Evolutionary conservation across 2,797 vertebrate genomes (phyloP).

Genomic region (Coendou prehensilis): DNA sequence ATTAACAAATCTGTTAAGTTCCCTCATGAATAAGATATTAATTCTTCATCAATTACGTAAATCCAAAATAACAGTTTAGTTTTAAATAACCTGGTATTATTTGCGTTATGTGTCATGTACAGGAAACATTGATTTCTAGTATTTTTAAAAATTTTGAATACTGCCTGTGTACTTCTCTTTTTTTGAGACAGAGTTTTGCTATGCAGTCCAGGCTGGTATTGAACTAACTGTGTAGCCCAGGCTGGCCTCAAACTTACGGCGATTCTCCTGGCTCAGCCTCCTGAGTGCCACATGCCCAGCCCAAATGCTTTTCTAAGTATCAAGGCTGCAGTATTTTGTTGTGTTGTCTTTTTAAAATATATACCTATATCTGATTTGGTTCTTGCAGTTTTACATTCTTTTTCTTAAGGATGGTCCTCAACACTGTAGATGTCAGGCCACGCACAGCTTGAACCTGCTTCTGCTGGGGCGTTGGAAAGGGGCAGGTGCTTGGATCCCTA

Average conservation of each 20-base stretch:
- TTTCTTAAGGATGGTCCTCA: neutral
- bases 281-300: neutral
- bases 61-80: neutral
- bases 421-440: neutral
- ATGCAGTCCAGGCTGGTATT: neutral
- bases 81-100: neutral
- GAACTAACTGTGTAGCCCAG: neutral
- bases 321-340: neutral
- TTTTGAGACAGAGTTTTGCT: neutral
- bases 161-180: neutral
- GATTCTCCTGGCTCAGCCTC: neutral
- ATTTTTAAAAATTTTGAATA: neutral
- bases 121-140: conserved; percentile 26
- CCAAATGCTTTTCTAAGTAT: conserved; percentile 12
- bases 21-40: neutral
- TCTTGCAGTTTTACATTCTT: neutral
- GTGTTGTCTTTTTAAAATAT: neutral
- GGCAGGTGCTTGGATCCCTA: neutral
- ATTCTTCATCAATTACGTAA: neutral
- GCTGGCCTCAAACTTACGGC: neutral
- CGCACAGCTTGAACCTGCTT: neutral
- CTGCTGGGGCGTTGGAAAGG: neutral
- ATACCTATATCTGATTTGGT: neutral
- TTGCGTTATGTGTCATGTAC: neutral
- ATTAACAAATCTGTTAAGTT: conserved; percentile 41